Percentiles rank a stretch among this genome's conserved stretches.
Conservation (phyloP, 2,113 vertebrate genomes). For the Melierax canorus region DNA sequence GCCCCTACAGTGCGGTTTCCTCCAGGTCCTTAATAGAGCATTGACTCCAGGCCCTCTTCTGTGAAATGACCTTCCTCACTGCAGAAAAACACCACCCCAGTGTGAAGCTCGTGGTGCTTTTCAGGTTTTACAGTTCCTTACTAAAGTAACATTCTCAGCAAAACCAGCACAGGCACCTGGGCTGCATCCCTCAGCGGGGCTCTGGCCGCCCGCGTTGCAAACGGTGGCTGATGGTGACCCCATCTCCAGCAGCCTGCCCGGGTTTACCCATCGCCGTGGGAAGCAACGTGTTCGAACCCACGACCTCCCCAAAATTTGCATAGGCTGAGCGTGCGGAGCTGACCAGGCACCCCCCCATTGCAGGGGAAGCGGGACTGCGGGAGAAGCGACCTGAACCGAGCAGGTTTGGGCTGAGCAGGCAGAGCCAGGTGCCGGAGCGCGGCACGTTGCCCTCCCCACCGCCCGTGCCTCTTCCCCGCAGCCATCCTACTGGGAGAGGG, state of each 20-base stretch:
- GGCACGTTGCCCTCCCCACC: background rate
- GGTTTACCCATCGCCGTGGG: fast-evolving
- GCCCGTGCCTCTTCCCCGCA: fast-evolving
- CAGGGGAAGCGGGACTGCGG: fast-evolving
- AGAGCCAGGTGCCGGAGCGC: fast-evolving
- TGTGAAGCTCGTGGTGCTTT: background rate
- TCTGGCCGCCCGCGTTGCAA: fast-evolving
- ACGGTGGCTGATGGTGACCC: background rate
- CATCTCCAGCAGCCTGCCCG: fast-evolving
- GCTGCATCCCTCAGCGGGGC: background rate
- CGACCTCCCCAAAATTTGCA: background rate
- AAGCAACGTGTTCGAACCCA: fast-evolving
- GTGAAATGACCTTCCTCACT: background rate
- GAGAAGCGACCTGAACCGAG: fast-evolving
- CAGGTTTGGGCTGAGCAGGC: background rate
- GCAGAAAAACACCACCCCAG: background rate
- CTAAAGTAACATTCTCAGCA: background rate
- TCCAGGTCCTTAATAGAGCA: background rate
- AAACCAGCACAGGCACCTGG: background rate
- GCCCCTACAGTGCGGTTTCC: background rate
- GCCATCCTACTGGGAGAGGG: fast-evolving
- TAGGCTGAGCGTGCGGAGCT: fast-evolving
- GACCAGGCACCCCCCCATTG: too few relatives aligned
- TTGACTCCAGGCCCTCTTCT: background rate
- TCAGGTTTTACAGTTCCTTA: background rate